A percentile compares a stretch with the other conserved stretches of the same genome.
Evolutionary conservation across 1,140 invertebrate species (phyloP).

Genomic region (Ridgeia piscesae): DNA sequence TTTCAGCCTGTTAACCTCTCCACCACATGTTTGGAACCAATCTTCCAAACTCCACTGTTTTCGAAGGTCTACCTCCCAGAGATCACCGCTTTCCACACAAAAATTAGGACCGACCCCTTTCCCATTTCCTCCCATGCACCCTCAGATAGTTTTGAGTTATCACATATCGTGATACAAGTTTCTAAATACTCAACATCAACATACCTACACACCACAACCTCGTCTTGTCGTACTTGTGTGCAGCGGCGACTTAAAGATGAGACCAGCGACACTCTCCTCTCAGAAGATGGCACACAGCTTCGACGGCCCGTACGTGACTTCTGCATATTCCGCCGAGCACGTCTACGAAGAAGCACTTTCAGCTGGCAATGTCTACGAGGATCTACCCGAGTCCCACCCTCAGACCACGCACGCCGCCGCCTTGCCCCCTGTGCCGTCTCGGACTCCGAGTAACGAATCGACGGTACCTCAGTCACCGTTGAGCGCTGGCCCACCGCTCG

Average conservation of each 20-base stretch:
- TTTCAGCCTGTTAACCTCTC: too few species aligned
- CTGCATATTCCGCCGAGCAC: background rate
- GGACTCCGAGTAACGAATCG: background rate
- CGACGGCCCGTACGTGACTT: background rate
- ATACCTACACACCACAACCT: background rate
- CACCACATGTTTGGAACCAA: too few species aligned
- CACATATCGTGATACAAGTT: background rate
- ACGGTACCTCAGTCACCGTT: background rate
- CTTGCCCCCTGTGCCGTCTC: background rate
- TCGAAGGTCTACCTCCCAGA: too few species aligned
- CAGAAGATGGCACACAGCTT: background rate
- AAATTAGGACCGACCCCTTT: too few species aligned
- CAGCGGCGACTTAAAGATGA: background rate
- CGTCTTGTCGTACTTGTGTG: background rate
- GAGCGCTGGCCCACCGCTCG: background rate
- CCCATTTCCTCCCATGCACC: too few species aligned
- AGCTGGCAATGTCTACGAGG: background rate
- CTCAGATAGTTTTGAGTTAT: too few species aligned
- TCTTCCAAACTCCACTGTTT: too few species aligned
- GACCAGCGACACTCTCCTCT: background rate
- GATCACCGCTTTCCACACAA: too few species aligned
- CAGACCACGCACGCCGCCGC: too few species aligned
- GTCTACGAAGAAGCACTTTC: background rate
- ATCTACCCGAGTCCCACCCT: background rate
- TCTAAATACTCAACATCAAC: background rate